These are phyloP conservation scores for Venustaconcha ellipsiformis DNA, from an alignment of 1,140 invertebrate species.

Conservation along the genomic window DNA sequence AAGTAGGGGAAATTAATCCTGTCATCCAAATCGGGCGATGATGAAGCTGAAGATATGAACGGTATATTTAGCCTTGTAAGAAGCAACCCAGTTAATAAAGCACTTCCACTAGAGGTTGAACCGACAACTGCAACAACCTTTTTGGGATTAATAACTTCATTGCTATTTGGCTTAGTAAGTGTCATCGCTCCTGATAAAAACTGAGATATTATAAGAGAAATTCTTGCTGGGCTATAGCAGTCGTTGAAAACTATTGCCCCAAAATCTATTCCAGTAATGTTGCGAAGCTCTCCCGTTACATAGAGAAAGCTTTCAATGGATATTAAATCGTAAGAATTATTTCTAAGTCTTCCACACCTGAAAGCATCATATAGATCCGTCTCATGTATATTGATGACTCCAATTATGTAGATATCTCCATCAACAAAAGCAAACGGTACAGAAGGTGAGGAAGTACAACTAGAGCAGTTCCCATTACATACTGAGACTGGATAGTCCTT, in stretches of 20 bases:
- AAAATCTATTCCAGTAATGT: constrained; percentile 42
- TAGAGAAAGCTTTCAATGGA: constrained; percentile 52
- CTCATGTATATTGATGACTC: constrained; percentile 57
- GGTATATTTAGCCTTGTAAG: constrained; percentile 71
- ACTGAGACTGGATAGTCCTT: constrained; percentile 17
- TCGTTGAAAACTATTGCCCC: constrained; percentile 59
- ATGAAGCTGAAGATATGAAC: constrained; percentile 67
- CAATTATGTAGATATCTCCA: constrained; percentile 50
- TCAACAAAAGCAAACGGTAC: constrained; percentile 43
- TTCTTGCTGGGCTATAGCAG: constrained; percentile 55
- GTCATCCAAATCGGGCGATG: constrained; percentile 59
- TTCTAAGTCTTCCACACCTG: constrained; percentile 44
- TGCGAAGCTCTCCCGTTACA: constrained; percentile 37
- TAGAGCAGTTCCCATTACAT: constrained; percentile 40
- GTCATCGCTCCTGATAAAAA: constrained; percentile 40
- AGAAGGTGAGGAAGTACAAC: constrained; percentile 36
- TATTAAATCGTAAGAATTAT: constrained; percentile 41
- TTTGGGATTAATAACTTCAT: constrained; percentile 24
- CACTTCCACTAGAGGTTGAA: constrained; percentile 50
- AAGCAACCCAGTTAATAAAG: constrained; percentile 44
- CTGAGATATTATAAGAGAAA: constrained; percentile 40
- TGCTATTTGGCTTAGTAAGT: constrained; percentile 18
- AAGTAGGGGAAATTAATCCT: constrained; percentile 59
- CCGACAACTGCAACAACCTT: constrained; percentile 55
- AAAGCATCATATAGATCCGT: constrained; percentile 39